Percentiles rank a stretch among this genome's conserved stretches.
Evolutionary conservation across 2,888 invertebrate species (phyloP).

Genomic region (Orthosia incerta): DNA sequence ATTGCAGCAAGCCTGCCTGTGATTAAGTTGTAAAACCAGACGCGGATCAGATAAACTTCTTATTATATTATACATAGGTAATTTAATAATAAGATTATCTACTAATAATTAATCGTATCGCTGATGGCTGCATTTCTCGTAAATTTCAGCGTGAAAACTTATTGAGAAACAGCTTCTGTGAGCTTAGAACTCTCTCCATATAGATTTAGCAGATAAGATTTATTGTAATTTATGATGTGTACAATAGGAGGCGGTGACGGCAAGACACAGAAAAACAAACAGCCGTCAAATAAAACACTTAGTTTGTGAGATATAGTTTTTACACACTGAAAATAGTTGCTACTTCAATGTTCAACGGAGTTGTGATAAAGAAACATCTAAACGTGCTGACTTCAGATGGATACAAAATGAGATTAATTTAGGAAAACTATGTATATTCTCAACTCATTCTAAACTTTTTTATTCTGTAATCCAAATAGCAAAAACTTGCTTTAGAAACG

Average conservation of each 20-base stretch:
- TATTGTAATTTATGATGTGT: conserved; percentile 7
- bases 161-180: conserved; percentile 22
- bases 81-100: conserved; percentile 38
- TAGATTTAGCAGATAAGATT: conserved; percentile 1
- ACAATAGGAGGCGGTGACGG: background rate
- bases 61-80: conserved; percentile 11
- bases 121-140: background rate
- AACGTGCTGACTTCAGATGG: no score
- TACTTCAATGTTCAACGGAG: no score
- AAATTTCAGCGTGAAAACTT: conserved; percentile 18
- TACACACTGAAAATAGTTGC: background rate
- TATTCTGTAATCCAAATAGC: no score
- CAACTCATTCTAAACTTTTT: no score
- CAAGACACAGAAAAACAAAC: background rate
- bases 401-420: no score
- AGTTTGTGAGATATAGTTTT: background rate
- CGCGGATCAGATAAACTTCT: conserved; percentile 28
- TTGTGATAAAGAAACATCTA: no score
- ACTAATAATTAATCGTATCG: conserved; percentile 14
- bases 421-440: no score
- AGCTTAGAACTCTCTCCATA: conserved; percentile 27
- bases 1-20: conserved; percentile 18
- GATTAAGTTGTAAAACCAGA: conserved; percentile 37
- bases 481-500: no score
- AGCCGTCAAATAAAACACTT: background rate